These are phyloP conservation scores for Tribolium freemani DNA, from an alignment of 2,888 invertebrate species.

Conservation along the genomic window DNA sequence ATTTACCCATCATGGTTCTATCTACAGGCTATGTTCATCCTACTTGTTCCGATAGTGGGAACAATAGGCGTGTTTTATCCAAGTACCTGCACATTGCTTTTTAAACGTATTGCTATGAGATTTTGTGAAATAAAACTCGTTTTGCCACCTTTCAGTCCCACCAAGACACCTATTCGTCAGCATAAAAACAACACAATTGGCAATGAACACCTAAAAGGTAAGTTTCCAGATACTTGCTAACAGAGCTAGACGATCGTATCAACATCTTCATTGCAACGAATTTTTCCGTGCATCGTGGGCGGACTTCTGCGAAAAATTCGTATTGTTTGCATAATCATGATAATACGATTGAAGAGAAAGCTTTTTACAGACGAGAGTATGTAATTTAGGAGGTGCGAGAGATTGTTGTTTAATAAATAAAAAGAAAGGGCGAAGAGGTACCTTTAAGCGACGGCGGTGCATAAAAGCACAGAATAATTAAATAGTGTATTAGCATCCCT, in stretches of 20 bases:
- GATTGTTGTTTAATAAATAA: constrained; percentile 46
- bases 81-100: constrained; percentile 12
- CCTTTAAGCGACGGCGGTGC: constrained; percentile 48
- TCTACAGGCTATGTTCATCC: constrained; percentile 37
- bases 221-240: not conserved
- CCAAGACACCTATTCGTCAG: not conserved
- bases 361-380: not conserved
- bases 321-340: constrained; percentile 19
- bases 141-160: constrained; percentile 14
- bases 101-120: not conserved
- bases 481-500: constrained; percentile 44
- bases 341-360: constrained; percentile 29
- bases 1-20: constrained; percentile 52
- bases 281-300: constrained; percentile 7
- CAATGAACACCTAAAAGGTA: not conserved
- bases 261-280: not conserved
- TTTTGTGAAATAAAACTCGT: constrained; percentile 22
- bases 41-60: constrained; percentile 42
- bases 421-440: constrained; percentile 46
- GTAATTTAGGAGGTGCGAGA: constrained; percentile 47
- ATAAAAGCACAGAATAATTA: constrained; percentile 47
- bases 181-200: not conserved
- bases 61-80: constrained; percentile 44
- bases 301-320: constrained; percentile 8
- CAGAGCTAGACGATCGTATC: not conserved